Base-by-base conservation (phyloP, 2,113 vertebrate genomes). In the Coturnix japonica region DNA sequence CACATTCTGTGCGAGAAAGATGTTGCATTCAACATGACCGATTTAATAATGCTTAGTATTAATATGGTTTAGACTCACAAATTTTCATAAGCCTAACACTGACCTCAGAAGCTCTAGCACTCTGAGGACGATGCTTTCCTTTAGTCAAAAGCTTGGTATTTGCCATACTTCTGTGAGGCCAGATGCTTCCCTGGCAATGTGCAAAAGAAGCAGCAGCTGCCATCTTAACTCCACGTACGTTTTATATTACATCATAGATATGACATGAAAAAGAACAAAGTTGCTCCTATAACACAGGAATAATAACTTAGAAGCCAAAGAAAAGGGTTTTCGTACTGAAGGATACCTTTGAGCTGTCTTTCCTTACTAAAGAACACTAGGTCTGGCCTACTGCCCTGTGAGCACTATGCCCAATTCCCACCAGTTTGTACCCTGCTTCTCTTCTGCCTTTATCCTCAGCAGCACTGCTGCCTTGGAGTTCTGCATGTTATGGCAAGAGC, bases 21-120 rank as follows among this genome's bases (percentile, higher is more conserved):
- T 7, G 13, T 5, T 33, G 33, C 2, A 1, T 65, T 60, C 30
- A 65, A 35, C 11, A 5, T 2, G 5, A 25, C 13, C 13, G 30
- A 13, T 66, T 60, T 56, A 35, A 25, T 49, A 30, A 49, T 39
- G 47, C 19, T 79, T 56, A 23, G 8, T 49, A 30, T 31, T 71
- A 59, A 47, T 78, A 33, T 35, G 9, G 28, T 12, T 56, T 74
- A 56, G 9, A 43, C 22, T 59, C 0, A 0, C n/a, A 5, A 1
- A 51, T 78, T 87, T 71, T 71, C 1, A 0, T 71, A 54, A 87
- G 44, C 25, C 80, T 44, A 39, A 57, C 39, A 26, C 26, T 64
- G 31, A 64, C 31, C 21, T 64, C 81, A 35, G 31, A 18, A 73
- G 31, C 28, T 65, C n/a, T 83, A 60, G 11, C 30, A 83, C 5